These are phyloP conservation scores for Caenorhabditis virilis DNA, from an alignment of 2,888 invertebrate species.

Conservation along the genomic window DNA sequence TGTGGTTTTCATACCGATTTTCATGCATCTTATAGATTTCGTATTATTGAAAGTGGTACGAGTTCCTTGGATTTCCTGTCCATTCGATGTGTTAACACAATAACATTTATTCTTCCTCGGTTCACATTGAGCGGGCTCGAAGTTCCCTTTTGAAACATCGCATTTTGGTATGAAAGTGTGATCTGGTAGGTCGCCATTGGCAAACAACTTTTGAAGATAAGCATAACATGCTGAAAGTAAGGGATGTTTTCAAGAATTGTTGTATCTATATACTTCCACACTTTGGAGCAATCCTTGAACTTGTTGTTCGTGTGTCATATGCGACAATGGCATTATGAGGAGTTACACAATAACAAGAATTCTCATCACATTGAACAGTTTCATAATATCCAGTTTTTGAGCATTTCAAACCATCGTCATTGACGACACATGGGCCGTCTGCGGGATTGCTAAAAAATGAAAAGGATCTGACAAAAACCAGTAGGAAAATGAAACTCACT, in stretches of 20 bases:
- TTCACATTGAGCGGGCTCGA: constrained; percentile 44
- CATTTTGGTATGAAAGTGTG: constrained; percentile 42
- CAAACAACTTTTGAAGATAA: constrained; percentile 34
- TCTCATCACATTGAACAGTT: constrained; percentile 55
- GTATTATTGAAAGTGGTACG: constrained; percentile 31
- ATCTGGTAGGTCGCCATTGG: constrained; percentile 34
- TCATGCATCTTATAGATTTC: constrained; percentile 31
- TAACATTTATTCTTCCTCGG: constrained; percentile 38
- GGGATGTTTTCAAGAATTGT: no score
- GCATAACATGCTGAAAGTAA: constrained; percentile 29
- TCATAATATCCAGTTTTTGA: constrained; percentile 59
- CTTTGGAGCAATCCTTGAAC: constrained; percentile 39
- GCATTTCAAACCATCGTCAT: constrained; percentile 46
- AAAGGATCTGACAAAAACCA: no score
- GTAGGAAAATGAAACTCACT: no score
- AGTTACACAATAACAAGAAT: constrained; percentile 62
- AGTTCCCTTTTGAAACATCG: constrained; percentile 42
- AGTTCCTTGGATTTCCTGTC: constrained; percentile 39
- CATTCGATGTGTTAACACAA: constrained; percentile 47
- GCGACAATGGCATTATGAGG: constrained; percentile 50
- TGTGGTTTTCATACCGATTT: constrained; percentile 15
- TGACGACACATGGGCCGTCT: constrained; percentile 42
- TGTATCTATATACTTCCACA: constrained; percentile 47
- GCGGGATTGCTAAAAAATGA: no score
- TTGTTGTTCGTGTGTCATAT: constrained; percentile 43